Conservation (phyloP, 2,888 invertebrate genomes). For the Cephus pygmeus region DNA sequence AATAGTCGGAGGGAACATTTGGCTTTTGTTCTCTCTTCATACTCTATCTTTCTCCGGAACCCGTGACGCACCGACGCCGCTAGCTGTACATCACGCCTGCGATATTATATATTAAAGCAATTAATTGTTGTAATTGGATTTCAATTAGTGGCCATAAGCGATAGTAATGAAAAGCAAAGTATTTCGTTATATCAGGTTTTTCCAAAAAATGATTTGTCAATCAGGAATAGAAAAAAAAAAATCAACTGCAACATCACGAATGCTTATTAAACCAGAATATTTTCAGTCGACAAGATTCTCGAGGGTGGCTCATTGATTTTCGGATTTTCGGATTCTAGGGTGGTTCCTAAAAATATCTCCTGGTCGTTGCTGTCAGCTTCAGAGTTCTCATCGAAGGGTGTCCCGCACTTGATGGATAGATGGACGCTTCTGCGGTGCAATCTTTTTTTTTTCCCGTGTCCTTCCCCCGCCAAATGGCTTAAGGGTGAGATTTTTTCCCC, state of each 20-base stretch:
- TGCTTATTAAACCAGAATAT: neutral
- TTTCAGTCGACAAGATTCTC: neutral
- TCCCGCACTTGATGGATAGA: conserved; percentile 23
- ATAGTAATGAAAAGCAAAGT: neutral
- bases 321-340: neutral
- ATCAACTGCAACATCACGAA: neutral
- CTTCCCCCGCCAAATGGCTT: neutral
- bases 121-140: conserved; percentile 62
- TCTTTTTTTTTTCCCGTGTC: conserved; percentile 23
- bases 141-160: conserved; percentile 56
- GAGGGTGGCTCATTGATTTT: neutral
- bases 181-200: neutral
- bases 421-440: conserved; percentile 12
- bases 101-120: conserved; percentile 43
- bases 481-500: conserved; percentile 12
- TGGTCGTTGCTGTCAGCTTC: neutral
- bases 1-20: conserved; percentile 35
- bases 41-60: conserved; percentile 1
- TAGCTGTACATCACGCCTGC: conserved; percentile 11
- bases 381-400: conserved; percentile 19
- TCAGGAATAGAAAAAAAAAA: no score
- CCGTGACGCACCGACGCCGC: conserved; percentile 6
- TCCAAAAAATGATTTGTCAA: no score
- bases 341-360: neutral
- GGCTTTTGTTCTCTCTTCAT: conserved; percentile 5